phyloP scores from a whole-genome alignment of 2,113 vertebrate species.

The Forbesichthys papilliferus region DNA sequence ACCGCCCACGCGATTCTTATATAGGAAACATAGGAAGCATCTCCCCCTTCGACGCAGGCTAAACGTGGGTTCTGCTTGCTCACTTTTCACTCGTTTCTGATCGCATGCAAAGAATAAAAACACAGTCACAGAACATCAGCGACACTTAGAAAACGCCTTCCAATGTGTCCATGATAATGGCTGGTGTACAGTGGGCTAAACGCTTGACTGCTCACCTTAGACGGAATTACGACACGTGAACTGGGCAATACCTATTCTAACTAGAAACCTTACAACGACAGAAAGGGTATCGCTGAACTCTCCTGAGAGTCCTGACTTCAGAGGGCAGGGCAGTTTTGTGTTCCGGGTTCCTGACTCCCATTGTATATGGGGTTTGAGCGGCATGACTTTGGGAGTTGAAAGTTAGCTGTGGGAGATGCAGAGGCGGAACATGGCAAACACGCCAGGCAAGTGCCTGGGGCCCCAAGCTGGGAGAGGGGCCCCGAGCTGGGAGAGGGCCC shows the following conservation, averaged over 20 bases:
- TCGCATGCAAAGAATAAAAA: neutral
- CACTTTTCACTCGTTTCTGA: neutral
- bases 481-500: too few relatives aligned
- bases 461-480: too few relatives aligned
- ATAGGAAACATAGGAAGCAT: neutral
- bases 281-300: conserved; percentile 34
- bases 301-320: conserved; percentile 56
- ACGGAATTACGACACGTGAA: conserved; percentile 56
- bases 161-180: conserved; percentile 55
- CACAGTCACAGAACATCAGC: conserved; percentile 12
- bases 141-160: conserved; percentile 26
- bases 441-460: too few relatives aligned
- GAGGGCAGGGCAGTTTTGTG: too few relatives aligned
- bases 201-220: conserved; percentile 61
- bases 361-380: too few relatives aligned
- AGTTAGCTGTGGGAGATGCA: too few relatives aligned
- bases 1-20: conserved; percentile 7
- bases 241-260: conserved; percentile 42
- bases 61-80: neutral
- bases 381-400: too few relatives aligned
- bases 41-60: conserved; percentile 7
- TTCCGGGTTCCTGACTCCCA: too few relatives aligned
- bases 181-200: conserved; percentile 42
- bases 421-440: too few relatives aligned
- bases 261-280: neutral